Evolutionary conservation across 1,140 invertebrate genomes (phyloP).

Genomic region (Cryptotermes secundus): DNA sequence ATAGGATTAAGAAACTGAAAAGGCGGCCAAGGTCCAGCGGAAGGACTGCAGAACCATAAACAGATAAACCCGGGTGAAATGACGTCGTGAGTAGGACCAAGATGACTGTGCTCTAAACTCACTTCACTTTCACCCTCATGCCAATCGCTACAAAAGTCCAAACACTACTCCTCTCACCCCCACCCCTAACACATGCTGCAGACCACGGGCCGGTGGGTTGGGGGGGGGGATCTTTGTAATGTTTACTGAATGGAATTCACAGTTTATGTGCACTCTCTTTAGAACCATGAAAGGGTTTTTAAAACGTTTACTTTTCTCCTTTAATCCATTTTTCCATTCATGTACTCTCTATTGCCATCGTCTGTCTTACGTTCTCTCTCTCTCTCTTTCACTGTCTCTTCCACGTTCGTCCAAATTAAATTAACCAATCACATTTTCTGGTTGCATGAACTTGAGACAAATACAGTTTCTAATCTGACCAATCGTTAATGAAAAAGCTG

Average conservation of each 20-base stretch:
- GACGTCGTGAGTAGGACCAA: too few species aligned
- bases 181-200: too few species aligned
- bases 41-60: too few species aligned
- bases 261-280: neutral
- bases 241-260: neutral
- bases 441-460: constrained; percentile 31
- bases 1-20: too few species aligned
- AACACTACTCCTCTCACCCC: too few species aligned
- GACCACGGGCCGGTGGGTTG: neutral
- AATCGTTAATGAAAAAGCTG: constrained; percentile 37
- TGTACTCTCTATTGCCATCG: neutral
- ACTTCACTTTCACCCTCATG: too few species aligned
- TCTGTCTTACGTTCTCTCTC: neutral
- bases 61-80: too few species aligned
- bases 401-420: neutral
- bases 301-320: neutral
- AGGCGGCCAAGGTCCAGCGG: too few species aligned
- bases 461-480: constrained; percentile 36
- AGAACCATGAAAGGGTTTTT: neutral
- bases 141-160: too few species aligned
- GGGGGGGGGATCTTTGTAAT: too few species aligned
- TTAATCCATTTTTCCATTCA: neutral
- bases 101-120: too few species aligned
- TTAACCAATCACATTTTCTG: constrained; percentile 31
- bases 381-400: constrained; percentile 22